Evolutionary conservation across 2,113 vertebrate genomes (phyloP), one percentile per base, ranked within the genome.

Genomic region (Scytalopus superciliaris): DNA sequence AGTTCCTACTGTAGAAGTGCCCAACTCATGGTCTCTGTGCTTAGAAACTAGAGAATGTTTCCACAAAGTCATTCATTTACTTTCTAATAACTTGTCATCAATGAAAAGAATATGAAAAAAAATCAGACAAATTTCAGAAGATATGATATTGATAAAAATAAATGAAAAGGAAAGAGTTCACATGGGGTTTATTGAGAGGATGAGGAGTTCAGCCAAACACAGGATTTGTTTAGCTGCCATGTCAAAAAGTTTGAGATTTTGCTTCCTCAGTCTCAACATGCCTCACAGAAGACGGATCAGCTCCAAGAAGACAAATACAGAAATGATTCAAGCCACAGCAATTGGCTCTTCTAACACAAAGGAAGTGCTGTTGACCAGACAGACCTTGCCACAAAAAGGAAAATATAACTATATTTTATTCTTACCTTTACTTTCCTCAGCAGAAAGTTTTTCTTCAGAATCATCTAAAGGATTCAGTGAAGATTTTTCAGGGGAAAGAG

Each of bases 381-480:
- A 84, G 12, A 31, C 42, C 60, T 67, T 69, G 22, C 19, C 37
- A 74, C 49, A 64, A 39, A 40, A 63, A 64, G 30, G 39, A 21
- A 74, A 70, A 56, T 5, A 0, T 15, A 80, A 62, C 12, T n/a
- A 22, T 0, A 1, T 40, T 60, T 67, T 79, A 42, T 17, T 83
- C 96, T 86, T 93, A 99, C 99, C 99, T 91, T 94, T 97, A 91
- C 39, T 97, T 72, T 99, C 99, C 72, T 99, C 99, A 45, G 96
- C 77, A 66, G 90, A 56, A 10, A 84, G 83, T 23, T 97, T 98
- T 89, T 98, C 98, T 77, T 98, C 98, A 33, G 95, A 89, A 79
- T 97, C 97, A 53, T 98, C 97, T 19, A 93, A 85, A 84, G 80
- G 33, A 56, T 28, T 55, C 42, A 92, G 90, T 14, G 90, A 84